A percentile compares a stretch with the other conserved stretches of the same genome.
phyloP scores from a whole-genome alignment of 1,140 invertebrate genomes.

The Belonocnema kinseyi region DNA sequence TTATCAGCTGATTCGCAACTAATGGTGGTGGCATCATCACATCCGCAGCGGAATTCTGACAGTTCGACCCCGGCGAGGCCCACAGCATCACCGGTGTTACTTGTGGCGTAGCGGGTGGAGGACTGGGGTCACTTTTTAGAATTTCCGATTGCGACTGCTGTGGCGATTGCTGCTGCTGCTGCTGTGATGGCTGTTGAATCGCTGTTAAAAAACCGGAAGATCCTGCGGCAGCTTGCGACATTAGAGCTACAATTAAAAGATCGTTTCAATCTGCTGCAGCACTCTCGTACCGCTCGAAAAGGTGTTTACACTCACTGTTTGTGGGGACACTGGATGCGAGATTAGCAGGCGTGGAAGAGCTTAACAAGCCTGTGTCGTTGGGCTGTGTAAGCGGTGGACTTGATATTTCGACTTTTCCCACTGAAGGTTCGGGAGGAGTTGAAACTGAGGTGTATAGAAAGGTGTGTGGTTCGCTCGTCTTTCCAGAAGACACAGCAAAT shows the following conservation, averaged over 20 bases:
- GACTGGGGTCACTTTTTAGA: conserved; percentile 68
- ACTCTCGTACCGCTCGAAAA: neutral
- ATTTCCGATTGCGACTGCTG: conserved; percentile 50
- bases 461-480: conserved; percentile 90
- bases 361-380: conserved; percentile 78
- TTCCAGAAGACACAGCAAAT: conserved; percentile 89
- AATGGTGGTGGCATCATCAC: conserved; percentile 73
- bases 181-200: conserved; percentile 50
- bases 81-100: conserved; percentile 69
- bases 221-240: conserved; percentile 51
- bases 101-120: conserved; percentile 60
- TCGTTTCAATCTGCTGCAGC: conserved; percentile 15
- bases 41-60: conserved; percentile 56
- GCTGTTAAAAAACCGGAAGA: conserved; percentile 61
- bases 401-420: conserved; percentile 48
- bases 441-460: conserved; percentile 87
- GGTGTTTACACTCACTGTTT: conserved; percentile 48
- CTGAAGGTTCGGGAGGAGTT: conserved; percentile 58
- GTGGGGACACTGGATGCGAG: conserved; percentile 36
- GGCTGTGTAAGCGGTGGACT: conserved; percentile 45
- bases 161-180: neutral
- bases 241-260: conserved; percentile 56
- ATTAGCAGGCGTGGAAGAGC: conserved; percentile 47
- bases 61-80: conserved; percentile 58
- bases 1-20: conserved; percentile 63